Evolutionary conservation across 1,140 invertebrate genomes (phyloP).

Genomic region (Cherax quadricarinatus): DNA sequence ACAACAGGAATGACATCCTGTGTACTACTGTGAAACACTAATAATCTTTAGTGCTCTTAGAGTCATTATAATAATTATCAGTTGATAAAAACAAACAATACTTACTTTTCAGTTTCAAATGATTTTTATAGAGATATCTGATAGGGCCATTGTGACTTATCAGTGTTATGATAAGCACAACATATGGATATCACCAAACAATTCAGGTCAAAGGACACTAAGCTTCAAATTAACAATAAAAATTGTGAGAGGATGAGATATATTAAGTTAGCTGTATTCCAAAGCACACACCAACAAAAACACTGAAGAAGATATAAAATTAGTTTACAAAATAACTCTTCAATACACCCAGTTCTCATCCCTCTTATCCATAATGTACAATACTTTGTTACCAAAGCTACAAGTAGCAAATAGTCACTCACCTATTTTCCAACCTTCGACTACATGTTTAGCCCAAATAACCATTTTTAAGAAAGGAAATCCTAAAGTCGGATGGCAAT

Average conservation of each 20-base stretch:
- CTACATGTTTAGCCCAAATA: too few relatives aligned
- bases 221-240: neutral
- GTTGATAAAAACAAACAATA: conserved; percentile 13
- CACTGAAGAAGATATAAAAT: neutral
- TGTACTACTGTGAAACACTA: neutral
- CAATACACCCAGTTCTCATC: neutral
- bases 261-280: neutral
- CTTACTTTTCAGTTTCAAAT: conserved; percentile 9
- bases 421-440: too few relatives aligned
- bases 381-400: too few relatives aligned
- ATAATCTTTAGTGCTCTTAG: neutral
- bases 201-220: neutral
- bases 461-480: too few relatives aligned
- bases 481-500: too few relatives aligned
- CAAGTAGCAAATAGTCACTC: too few relatives aligned
- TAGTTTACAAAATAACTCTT: neutral
- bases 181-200: neutral
- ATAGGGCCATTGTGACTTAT: neutral
- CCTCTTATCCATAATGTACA: neutral
- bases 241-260: neutral
- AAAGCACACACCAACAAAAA: neutral
- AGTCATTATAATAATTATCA: neutral
- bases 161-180: neutral
- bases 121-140: neutral
- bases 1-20: conserved; percentile 47